Conservation (phyloP, 1,140 invertebrate species). For the Latrodectus geometricus region DNA sequence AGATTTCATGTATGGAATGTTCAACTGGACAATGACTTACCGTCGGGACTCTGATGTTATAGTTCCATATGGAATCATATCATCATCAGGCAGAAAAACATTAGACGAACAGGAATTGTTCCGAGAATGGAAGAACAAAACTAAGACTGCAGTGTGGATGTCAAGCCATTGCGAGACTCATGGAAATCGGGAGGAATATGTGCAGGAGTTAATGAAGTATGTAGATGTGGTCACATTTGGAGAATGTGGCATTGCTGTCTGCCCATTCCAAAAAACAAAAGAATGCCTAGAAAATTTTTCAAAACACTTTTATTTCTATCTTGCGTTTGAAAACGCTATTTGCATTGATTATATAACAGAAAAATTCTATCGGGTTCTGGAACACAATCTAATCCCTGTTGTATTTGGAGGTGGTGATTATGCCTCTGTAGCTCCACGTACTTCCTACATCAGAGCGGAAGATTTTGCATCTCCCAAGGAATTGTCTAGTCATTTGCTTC, state of each 20-base stretch:
- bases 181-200: constrained; percentile 67
- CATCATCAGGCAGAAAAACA: background rate
- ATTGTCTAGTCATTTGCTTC: constrained; percentile 61
- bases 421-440: constrained; percentile 65
- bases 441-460: constrained; percentile 69
- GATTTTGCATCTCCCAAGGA: constrained; percentile 64
- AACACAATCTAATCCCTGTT: constrained; percentile 66
- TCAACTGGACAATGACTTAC: constrained; percentile 72
- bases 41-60: constrained; percentile 67
- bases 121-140: constrained; percentile 59
- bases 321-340: constrained; percentile 71
- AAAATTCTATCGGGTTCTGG: constrained; percentile 67
- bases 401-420: constrained; percentile 69
- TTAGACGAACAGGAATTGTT: background rate
- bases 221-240: constrained; percentile 71
- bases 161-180: constrained; percentile 69
- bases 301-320: constrained; percentile 67
- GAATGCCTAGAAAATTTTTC: constrained; percentile 47
- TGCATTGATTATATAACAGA: constrained; percentile 70
- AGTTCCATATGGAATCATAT: constrained; percentile 64
- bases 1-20: constrained; percentile 62
- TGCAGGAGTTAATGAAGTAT: constrained; percentile 66
- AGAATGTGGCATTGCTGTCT: constrained; percentile 64
- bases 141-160: constrained; percentile 67
- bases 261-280: constrained; percentile 19